Base-by-base conservation (phyloP, 1,140 invertebrate species). In the Lucilia sericata region DNA sequence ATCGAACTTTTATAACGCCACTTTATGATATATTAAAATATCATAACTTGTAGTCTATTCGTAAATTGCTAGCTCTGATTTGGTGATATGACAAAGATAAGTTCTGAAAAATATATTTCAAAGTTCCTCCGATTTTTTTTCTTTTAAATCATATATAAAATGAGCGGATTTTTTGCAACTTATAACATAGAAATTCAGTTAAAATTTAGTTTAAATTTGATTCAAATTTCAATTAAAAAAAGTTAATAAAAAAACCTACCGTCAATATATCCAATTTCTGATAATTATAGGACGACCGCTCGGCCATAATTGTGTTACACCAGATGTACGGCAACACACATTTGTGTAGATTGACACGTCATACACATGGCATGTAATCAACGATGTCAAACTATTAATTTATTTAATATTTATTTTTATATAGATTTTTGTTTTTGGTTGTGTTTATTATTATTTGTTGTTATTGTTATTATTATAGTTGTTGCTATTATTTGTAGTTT, bases 261-360 rank as follows among this genome's bases (percentile, higher is more conserved):
- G 90, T 91, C 89, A 91, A 86, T 91, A 88, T 89, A 88, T 91
- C 90, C 90, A 90, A 91, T 88, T 90, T 90, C 86, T 90, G 86
- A 88, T 91, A 88, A 86, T 90, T 90, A 87, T 86, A 87, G 88
- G 91, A 91, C 88, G 88, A 91, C 89, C 90, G 87, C 90, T 91
- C 88, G 90, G 90, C 90, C 90, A 91, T 91, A 91, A 89, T 91
- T 90, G 89, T 90, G 87, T 91, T 91, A 91, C 87, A 90, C 90
- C 91, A 89, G 87, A 87, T 90, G 88, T 87, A 90, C 90, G 87
- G 87, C 87, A 89, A 90, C 90, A 90, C 88, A 87, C 90, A 91
- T 91, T 91, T 90, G 89, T 90, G 88, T 86, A 86, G 86, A 89
- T 87, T 89, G 88, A 89, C 88, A 89, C 87, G 87, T 88, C 87